Percentiles rank a stretch among this genome's conserved stretches.
Evolutionary conservation across 2,888 invertebrate genomes (phyloP).

Genomic region (Leuctra nigra): DNA sequence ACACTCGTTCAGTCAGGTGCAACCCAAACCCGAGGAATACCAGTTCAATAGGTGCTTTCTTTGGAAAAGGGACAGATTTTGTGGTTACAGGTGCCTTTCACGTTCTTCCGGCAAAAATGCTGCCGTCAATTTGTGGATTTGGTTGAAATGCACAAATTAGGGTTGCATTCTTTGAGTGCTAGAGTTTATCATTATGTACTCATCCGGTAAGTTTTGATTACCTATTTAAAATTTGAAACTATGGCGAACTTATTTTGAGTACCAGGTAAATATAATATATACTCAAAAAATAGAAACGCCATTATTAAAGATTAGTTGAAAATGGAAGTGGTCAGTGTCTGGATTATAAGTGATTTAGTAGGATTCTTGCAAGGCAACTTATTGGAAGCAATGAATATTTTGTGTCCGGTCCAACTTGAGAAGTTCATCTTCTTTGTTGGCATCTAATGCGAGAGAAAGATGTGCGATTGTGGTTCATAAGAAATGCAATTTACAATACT

Average conservation of each 20-base stretch:
- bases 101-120: neutral
- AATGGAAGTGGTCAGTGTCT: neutral
- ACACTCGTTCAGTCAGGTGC: too few species aligned
- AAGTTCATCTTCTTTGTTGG: too few species aligned
- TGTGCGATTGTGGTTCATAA: too few species aligned
- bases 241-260: neutral
- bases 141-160: neutral
- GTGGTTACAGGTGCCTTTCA: neutral
- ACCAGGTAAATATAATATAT: slow-evolving; percentile 4
- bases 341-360: too few species aligned
- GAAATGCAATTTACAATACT: too few species aligned
- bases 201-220: slow-evolving; percentile 2
- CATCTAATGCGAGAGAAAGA: too few species aligned
- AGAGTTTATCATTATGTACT: slow-evolving; percentile 3
- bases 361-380: too few species aligned
- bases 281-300: neutral
- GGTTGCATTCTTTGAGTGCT: neutral
- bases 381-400: too few species aligned
- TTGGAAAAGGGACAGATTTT: neutral
- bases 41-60: neutral
- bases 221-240: neutral
- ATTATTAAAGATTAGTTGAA: neutral
- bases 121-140: neutral
- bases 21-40: neutral
- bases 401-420: too few species aligned